phyloP scores from a whole-genome alignment of 2,113 vertebrate genomes.

The Periophthalmus modestus region DNA sequence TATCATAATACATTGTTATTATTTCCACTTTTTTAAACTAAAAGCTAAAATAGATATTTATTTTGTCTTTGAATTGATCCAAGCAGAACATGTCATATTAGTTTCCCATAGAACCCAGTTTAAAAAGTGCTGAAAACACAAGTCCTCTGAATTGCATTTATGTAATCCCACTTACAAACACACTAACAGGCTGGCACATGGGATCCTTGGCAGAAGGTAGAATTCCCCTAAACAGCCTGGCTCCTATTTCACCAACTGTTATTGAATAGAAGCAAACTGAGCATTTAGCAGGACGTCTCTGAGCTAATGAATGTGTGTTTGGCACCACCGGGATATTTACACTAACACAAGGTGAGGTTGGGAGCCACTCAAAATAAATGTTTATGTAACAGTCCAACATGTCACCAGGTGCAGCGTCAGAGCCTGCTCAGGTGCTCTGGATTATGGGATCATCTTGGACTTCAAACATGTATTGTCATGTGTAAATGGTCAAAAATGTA shows the following conservation, averaged over 20 bases:
- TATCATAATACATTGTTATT: too few species aligned
- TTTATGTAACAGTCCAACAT: constrained; percentile 10
- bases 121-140: neutral
- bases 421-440: neutral
- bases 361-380: neutral
- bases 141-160: neutral
- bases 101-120: neutral
- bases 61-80: neutral
- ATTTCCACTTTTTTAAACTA: neutral
- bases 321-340: neutral
- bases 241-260: constrained; percentile 2
- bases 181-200: constrained; percentile 1
- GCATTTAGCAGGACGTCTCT: constrained; percentile 6
- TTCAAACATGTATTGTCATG: neutral
- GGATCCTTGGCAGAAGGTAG: neutral
- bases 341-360: neutral
- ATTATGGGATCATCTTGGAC: too few species aligned
- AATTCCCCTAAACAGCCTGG: constrained; percentile 10
- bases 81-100: neutral
- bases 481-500: neutral
- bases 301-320: neutral
- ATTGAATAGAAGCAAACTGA: constrained; percentile 8
- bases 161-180: constrained; percentile 4
- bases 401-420: neutral
- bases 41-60: neutral